Evolutionary conservation across 2,113 vertebrate genomes (phyloP).

Genomic region (Pantherophis guttatus): DNA sequence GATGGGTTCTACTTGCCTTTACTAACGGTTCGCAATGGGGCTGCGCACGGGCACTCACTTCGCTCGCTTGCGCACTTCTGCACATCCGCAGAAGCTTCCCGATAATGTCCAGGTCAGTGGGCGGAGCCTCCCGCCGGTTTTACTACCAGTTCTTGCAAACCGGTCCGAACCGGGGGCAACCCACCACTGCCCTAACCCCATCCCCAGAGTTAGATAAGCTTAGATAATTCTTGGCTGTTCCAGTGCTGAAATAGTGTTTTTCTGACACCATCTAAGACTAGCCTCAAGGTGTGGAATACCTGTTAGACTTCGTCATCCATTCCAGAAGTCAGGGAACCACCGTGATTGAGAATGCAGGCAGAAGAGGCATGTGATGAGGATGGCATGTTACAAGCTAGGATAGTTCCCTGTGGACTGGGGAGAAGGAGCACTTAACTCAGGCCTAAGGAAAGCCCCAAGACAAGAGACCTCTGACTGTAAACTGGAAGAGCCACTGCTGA

Average conservation of each 20-base stretch:
- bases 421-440: neutral
- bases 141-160: too few relatives aligned
- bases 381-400: neutral
- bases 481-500: neutral
- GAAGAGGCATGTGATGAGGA: neutral
- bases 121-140: too few relatives aligned
- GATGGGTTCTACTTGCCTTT: too few relatives aligned
- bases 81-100: too few relatives aligned
- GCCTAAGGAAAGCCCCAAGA: neutral
- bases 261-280: neutral
- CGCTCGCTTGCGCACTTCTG: too few relatives aligned
- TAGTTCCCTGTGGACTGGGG: neutral
- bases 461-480: neutral
- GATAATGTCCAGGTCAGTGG: too few relatives aligned
- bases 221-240: neutral
- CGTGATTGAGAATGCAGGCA: neutral
- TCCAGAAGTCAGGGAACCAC: neutral
- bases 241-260: neutral
- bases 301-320: neutral
- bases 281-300: neutral
- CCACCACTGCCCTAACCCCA: neutral
- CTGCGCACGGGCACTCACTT: too few relatives aligned
- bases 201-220: neutral
- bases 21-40: too few relatives aligned
- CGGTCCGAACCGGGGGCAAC: too few relatives aligned